These are phyloP conservation scores for Podarcis siculus DNA, from an alignment of 2,797 vertebrate genomes.

Conservation along the genomic window DNA sequence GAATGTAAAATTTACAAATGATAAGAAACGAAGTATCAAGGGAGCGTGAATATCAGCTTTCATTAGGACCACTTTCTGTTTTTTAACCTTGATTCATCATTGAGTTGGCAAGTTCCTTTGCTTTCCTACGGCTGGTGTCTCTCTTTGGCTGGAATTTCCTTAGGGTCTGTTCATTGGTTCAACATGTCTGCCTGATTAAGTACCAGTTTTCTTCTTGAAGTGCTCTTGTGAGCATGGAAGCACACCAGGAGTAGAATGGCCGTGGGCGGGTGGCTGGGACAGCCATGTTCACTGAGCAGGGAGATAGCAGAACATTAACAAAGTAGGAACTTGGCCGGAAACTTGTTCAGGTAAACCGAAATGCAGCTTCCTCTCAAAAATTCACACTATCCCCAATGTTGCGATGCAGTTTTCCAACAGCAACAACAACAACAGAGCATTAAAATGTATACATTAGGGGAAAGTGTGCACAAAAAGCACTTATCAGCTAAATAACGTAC, in stretches of 20 bases:
- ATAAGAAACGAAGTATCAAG: neutral
- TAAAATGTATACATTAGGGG: too few species aligned
- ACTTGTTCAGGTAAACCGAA: too few species aligned
- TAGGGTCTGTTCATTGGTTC: neutral
- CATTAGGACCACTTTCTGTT: neutral
- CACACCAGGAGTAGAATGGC: neutral
- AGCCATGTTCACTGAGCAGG: neutral
- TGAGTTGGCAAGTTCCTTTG: neutral
- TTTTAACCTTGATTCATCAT: neutral
- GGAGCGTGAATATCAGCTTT: neutral
- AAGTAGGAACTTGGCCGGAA: too few species aligned
- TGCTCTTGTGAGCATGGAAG: neutral
- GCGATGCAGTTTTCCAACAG: too few species aligned
- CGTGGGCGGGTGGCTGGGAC: neutral
- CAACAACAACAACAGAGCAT: too few species aligned
- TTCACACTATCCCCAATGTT: too few species aligned
- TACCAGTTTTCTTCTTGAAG: neutral
- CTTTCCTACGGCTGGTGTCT: neutral
- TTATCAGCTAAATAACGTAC: too few species aligned
- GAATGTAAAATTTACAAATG: neutral
- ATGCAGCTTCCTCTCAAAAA: too few species aligned
- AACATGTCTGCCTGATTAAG: neutral
- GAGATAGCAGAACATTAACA: too few species aligned
- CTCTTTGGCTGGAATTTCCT: neutral
- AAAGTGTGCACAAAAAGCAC: too few species aligned